phyloP scores from a whole-genome alignment of 2,113 vertebrate species.

The Malurus elegans region DNA sequence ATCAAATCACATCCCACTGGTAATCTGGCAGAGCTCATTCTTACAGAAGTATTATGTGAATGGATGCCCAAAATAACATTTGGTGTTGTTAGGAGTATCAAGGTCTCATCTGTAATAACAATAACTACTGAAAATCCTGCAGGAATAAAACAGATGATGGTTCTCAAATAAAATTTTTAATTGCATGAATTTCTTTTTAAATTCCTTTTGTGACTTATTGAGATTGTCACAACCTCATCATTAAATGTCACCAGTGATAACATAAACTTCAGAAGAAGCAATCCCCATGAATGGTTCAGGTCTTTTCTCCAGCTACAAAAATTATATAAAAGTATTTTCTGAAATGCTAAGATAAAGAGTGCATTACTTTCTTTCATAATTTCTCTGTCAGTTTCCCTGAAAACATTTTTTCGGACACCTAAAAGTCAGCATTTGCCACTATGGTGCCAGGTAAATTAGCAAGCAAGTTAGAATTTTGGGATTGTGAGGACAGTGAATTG shows the following conservation, averaged over 20 bases:
- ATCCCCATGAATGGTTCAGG: not conserved
- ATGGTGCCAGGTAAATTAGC: not conserved
- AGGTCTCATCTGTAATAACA: slow-evolving; percentile 59
- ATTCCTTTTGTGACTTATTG: not conserved
- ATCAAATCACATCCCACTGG: slow-evolving; percentile 58
- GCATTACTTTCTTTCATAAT: not conserved
- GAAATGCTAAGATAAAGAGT: not conserved
- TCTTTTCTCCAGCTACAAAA: not conserved
- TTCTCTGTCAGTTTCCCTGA: not conserved
- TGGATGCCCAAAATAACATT: slow-evolving; percentile 72
- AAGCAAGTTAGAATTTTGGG: not conserved
- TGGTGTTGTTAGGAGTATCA: slow-evolving; percentile 31
- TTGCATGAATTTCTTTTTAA: not conserved
- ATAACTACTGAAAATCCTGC: slow-evolving; percentile 27
- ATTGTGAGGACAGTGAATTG: not conserved
- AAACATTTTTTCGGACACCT: not conserved
- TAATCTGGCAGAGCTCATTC: slow-evolving; percentile 56
- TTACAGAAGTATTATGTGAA: slow-evolving; percentile 62
- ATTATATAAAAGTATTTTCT: not conserved
- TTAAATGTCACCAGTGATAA: not conserved
- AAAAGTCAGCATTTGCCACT: not conserved
- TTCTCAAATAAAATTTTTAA: not conserved
- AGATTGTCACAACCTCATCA: not conserved
- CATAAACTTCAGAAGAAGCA: not conserved
- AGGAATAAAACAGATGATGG: slow-evolving; percentile 38